A percentile compares a stretch with the other conserved stretches of the same genome.
phyloP scores from a whole-genome alignment of 2,113 vertebrate genomes.

The Neolamprologus kungweensis region DNA sequence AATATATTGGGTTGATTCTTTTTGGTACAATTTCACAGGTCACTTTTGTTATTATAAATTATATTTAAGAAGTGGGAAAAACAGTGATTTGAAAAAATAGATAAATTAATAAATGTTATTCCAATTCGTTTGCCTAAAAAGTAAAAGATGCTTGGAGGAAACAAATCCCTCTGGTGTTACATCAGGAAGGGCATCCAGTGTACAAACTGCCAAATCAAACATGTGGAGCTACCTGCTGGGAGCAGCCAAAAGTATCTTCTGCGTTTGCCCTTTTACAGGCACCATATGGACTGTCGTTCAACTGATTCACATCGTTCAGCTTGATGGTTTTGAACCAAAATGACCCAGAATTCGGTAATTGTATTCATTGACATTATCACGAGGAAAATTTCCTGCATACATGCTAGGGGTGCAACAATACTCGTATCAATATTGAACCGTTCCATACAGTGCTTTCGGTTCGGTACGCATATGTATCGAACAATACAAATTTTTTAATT shows the following conservation, averaged over 20 bases:
- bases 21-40: neutral
- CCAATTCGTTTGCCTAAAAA: neutral
- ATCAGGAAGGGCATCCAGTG: neutral
- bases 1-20: neutral
- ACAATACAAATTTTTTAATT: accelerated
- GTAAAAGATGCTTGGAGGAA: neutral
- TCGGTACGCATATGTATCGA: accelerated
- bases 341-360: neutral
- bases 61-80: neutral
- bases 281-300: neutral
- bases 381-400: neutral
- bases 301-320: neutral
- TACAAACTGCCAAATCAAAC: neutral
- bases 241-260: neutral
- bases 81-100: neutral
- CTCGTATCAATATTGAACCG: accelerated
- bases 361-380: neutral
- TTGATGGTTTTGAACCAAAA: neutral
- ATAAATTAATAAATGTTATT: neutral
- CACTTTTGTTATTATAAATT: neutral
- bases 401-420: neutral
- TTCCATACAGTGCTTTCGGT: neutral
- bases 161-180: neutral
- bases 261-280: neutral
- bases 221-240: neutral